phyloP scores from a whole-genome alignment of 2,113 vertebrate genomes.

The Sus scrofa region DNA sequence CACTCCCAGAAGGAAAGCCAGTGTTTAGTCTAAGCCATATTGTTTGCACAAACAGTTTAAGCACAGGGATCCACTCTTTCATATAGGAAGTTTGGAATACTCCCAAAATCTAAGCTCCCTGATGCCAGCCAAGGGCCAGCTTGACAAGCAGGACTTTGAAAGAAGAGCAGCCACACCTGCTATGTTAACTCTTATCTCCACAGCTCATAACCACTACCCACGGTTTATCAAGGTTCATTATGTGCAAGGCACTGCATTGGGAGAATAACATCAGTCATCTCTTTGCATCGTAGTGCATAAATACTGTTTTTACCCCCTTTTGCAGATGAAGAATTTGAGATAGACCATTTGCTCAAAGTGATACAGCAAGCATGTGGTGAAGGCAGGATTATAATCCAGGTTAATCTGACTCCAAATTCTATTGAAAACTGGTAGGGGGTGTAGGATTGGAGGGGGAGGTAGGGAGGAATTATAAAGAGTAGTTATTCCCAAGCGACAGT shows the following conservation, averaged over 20 bases:
- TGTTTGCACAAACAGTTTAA: background rate
- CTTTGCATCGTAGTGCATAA: background rate
- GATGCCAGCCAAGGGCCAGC: background rate
- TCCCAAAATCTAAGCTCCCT: too few species aligned
- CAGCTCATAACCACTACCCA: background rate
- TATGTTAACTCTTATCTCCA: too few species aligned
- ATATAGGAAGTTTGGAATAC: background rate
- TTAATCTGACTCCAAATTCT: background rate
- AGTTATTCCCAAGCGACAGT: background rate
- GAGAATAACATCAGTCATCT: background rate
- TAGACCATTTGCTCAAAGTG: background rate
- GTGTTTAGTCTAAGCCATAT: too few species aligned
- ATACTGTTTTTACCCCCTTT: background rate
- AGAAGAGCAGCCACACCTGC: background rate
- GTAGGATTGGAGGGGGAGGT: rapidly evolving
- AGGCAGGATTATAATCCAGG: background rate
- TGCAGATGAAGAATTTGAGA: background rate
- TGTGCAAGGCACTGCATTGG: rapidly evolving
- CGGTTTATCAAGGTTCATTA: background rate
- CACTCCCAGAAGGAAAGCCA: background rate
- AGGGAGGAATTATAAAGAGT: too few species aligned
- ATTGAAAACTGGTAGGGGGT: background rate
- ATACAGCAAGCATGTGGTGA: background rate
- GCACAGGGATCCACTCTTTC: background rate
- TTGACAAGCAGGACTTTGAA: background rate